phyloP scores from a whole-genome alignment of 1,140 invertebrate genomes.

The Drosophila trapezifrons region DNA sequence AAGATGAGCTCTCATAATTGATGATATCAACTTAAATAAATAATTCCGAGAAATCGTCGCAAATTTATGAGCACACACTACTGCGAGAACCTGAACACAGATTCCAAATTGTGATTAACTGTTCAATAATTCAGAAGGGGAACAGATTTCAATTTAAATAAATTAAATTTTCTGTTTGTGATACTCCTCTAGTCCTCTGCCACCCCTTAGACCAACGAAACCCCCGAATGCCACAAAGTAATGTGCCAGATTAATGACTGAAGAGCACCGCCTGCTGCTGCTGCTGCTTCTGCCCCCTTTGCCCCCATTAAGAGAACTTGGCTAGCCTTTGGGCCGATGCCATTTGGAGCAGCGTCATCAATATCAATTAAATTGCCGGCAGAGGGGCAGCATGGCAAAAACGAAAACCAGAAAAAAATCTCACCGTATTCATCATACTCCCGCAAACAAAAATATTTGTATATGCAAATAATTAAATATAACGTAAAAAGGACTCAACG shows the following conservation, averaged over 20 bases:
- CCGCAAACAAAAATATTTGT: constrained; percentile 47
- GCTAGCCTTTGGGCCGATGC: constrained; percentile 15
- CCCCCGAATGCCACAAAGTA: constrained; percentile 28
- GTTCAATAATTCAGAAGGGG: constrained; percentile 38
- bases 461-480: constrained; percentile 57
- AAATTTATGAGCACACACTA: constrained; percentile 20
- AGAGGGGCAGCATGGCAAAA: constrained; percentile 33
- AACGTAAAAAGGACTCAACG: constrained; percentile 39
- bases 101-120: constrained; percentile 46
- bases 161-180: constrained; percentile 56
- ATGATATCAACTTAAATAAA: constrained; percentile 36
- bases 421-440: constrained; percentile 49
- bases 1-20: constrained; percentile 8
- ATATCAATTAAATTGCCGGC: constrained; percentile 73
- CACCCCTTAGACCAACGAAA: constrained; percentile 8
- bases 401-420: constrained; percentile 36
- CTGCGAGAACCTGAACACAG: constrained; percentile 39
- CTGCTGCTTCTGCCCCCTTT: constrained; percentile 14
- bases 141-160: constrained; percentile 59
- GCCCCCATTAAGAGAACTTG: constrained; percentile 9
- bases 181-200: constrained; percentile 6
- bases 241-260: constrained; percentile 63
- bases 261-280: constrained; percentile 30
- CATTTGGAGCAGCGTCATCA: constrained; percentile 60
- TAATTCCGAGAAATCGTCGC: constrained; percentile 32